Percentiles rank a stretch among this genome's conserved stretches.
phyloP scores from a whole-genome alignment of 2,113 vertebrate genomes.

The Heterotis niloticus region DNA sequence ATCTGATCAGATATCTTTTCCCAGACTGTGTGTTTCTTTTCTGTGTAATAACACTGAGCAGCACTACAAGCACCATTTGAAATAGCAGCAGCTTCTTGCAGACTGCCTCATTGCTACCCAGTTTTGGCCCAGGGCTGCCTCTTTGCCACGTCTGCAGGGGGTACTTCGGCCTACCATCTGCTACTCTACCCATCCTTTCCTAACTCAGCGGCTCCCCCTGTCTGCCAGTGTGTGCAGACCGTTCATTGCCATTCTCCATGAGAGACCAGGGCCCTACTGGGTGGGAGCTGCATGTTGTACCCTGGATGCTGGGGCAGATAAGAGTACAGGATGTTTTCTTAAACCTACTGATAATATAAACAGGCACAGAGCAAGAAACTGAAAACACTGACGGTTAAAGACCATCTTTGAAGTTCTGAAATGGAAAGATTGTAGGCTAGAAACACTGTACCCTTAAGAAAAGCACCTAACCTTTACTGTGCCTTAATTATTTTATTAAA shows the following conservation, averaged over 20 bases:
- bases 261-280: neutral
- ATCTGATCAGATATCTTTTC: neutral
- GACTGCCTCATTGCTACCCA: neutral
- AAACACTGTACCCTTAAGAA: too few species aligned
- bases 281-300: neutral
- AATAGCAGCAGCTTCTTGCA: neutral
- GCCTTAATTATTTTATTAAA: too few species aligned
- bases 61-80: neutral
- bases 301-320: neutral
- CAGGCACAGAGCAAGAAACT: too few species aligned
- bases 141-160: slow-evolving; percentile 23
- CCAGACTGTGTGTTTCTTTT: neutral
- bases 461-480: too few species aligned
- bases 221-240: neutral
- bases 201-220: slow-evolving; percentile 26
- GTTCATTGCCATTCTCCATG: neutral
- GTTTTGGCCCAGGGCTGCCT: neutral
- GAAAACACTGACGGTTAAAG: too few species aligned
- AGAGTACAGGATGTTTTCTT: too few species aligned
- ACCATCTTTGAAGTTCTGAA: too few species aligned
- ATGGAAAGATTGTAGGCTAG: too few species aligned
- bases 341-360: too few species aligned
- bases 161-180: slow-evolving; percentile 31
- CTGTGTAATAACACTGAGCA: neutral
- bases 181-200: slow-evolving; percentile 7